Base-by-base conservation (phyloP, 2,797 vertebrate species). In the Cirrhinus molitorella region DNA sequence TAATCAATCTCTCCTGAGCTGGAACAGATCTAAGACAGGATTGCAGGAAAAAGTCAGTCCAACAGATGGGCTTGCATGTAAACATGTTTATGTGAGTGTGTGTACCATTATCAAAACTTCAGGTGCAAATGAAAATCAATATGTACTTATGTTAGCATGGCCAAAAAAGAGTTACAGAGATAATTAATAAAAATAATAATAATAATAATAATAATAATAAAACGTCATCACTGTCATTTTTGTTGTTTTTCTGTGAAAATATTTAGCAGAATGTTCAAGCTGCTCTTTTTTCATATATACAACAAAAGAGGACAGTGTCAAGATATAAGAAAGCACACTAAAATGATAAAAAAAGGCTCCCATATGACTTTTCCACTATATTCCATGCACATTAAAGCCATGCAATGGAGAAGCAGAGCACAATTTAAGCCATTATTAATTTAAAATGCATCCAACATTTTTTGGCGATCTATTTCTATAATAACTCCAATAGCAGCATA, bases 1-100 rank as follows among this genome's bases (percentile, higher is more conserved):
- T 94, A 93, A 94, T 95, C 93, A 94, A 92, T 93, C 93, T 92
- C 90, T 89, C 87, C 87, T 66, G 28, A 90, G 89, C 90, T 93
- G 93, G 90, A 94, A 89, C 88, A 37, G 81, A 90, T 94, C 91
- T 92, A 89, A 91, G 89, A 91, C 53, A 83, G 88, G 88, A 91
- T 90, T 53, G 55, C 73, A 88, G 84, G 88, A 90, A 83, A 85
- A 83, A 83, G 57, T 11, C 53, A 31, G 57, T 83, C 73, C 83
- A 86, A 25, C 47, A 53, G 81, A 45, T 68, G 66, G 71, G 57
- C 61, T 71, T 81, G 51, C 23, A 40, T 80, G 57, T 74, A 45
- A 63, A 45, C 23, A 72, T 81, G 51, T 81, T 45, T 61, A 14
- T 72, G 23, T 86, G 59, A 87, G 83, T 82, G 78, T 57, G 34